Conservation (phyloP, 2,797 vertebrate genomes). For the Trachops cirrhosus region DNA sequence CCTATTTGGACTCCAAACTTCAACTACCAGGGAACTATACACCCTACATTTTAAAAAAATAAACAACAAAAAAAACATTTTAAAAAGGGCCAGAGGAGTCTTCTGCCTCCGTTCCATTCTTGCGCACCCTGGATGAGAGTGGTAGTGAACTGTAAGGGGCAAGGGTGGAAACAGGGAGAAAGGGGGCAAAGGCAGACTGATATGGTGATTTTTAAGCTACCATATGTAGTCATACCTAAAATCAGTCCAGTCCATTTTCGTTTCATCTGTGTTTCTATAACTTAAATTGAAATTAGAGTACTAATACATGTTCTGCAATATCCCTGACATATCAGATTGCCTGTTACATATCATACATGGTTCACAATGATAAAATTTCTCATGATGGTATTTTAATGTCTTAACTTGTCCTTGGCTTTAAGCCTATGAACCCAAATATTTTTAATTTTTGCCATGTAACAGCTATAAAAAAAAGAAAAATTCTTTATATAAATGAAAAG, state of each 20-base stretch:
- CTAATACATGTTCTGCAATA: not conserved
- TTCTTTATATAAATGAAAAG: conserved; percentile 6
- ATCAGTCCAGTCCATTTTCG: not conserved
- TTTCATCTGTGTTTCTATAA: not conserved
- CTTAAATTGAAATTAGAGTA: not conserved
- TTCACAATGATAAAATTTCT: conserved; percentile 5
- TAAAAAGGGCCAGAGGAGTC: not conserved
- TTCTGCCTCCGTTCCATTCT: not conserved
- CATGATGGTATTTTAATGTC: not conserved
- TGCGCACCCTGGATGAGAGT: not conserved
- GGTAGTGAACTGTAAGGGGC: not conserved
- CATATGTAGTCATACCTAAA: not conserved
- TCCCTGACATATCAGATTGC: not conserved
- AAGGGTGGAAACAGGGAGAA: not conserved
- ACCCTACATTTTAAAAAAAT: not conserved
- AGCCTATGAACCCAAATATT: not conserved
- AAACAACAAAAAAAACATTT: not conserved
- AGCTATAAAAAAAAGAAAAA: not conserved
- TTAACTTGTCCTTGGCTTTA: not conserved
- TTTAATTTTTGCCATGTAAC: not conserved
- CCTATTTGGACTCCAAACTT: not conserved
- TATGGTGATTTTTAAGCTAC: not conserved
- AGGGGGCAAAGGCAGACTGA: conserved; percentile 2
- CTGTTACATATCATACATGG: not conserved
- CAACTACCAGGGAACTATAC: not conserved